Base-by-base conservation (phyloP, 2,888 invertebrate species). In the Zaprionus obscuricornis region DNA sequence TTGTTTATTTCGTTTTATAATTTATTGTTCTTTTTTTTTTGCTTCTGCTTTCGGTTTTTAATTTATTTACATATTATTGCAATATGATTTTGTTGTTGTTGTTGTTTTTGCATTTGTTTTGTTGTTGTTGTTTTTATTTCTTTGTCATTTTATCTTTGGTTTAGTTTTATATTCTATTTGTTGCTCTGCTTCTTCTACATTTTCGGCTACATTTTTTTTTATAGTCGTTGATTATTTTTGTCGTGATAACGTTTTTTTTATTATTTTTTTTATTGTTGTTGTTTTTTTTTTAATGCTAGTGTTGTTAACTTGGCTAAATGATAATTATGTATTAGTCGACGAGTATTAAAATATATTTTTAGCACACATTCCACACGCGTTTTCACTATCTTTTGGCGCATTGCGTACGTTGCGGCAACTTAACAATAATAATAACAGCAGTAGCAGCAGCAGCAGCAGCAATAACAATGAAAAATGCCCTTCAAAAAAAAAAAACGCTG, bases 61-160 rank as follows among this genome's bases (percentile, higher is more conserved):
- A 39, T 68, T 68, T 69, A 54, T 65, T 46, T 43, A 42, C 45
- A 42, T 64, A 47, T 36, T 49, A 42, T 13, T 34, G 27, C 27
- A 14, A 24, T 49, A 51, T 43, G 36, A 8, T 50, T 50, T 13
- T 40, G 29, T 37, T 57, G 34, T 49, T 31, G 37, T 11, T 31
- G 42, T 31, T 45, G 17, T 56, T 10, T 20, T 50, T 33, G 52
- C 36, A 31, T 60, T 50, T 39, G 27, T 36, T 50, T 58, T 45
- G 29, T 37, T 42, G 37, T 31, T 33, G 37, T 18, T 17, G 59
- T 56, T 51, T 72, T 68, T 45, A 55, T 68, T 74, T 81, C 77
- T 77, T 83, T 83, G 72, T 76, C 66, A 70, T 72, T 66, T 66
- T 69, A 81, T 81, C 81, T 79, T 79, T 79, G 79, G 83, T 79